Conservation (phyloP, 2,888 invertebrate species). For the Eulithis prunata region DNA sequence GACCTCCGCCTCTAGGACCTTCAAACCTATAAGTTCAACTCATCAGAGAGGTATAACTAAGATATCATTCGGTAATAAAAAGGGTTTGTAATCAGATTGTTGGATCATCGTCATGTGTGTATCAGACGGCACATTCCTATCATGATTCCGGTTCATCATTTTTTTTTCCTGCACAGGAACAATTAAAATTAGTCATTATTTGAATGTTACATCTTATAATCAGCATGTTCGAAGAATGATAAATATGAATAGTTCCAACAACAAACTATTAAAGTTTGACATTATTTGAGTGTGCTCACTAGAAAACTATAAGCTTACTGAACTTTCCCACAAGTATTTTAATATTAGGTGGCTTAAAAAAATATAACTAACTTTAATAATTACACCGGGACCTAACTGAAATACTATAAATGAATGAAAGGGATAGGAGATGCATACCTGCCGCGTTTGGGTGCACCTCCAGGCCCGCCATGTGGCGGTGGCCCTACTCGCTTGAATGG, state of each 20-base stretch:
- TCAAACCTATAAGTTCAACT: constrained; percentile 59
- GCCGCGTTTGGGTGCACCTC: constrained; percentile 75
- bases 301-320: no score
- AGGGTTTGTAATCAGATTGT: constrained; percentile 53
- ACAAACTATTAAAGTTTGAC: no score
- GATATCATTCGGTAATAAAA: neutral
- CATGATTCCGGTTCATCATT: constrained; percentile 77
- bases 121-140: constrained; percentile 84
- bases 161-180: neutral
- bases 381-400: no score
- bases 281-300: no score
- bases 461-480: constrained; percentile 66
- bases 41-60: constrained; percentile 1
- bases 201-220: no score
- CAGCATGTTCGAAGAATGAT: no score
- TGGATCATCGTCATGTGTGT: constrained; percentile 74
- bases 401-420: no score
- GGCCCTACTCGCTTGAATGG: constrained; percentile 68
- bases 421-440: constrained; percentile 50
- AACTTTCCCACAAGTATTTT: no score
- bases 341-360: no score
- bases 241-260: no score
- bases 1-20: constrained; percentile 64
- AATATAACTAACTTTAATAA: no score
- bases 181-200: no score